Base-by-base conservation (phyloP, 35 echinoderm and acorn worm species). In the Hemicentrotus pulcherrimus region DNA sequence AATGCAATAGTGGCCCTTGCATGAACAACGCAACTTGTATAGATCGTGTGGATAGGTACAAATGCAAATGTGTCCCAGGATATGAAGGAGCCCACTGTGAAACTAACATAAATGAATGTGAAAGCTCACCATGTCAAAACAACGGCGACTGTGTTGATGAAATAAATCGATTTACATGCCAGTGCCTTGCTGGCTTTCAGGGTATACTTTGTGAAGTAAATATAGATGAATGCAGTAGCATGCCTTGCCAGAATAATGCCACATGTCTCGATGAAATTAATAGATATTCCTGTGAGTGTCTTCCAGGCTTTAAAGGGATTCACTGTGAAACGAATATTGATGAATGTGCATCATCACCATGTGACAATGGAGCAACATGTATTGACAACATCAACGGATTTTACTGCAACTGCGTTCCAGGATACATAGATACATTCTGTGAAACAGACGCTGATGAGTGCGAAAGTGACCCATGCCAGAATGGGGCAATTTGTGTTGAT, bases 181-280 rank as follows among this genome's bases (percentile, higher is more conserved):
- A 31, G 9, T 96, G 94, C 71, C 22, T 32, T 65, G 46, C 88
- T 16, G 88, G 87, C 16, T 96, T 70, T 70, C 18, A 78, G 18
- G 90, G 94, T 0, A 59, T 32, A 0, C 32, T 32, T 14, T 95
- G 94, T 19, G 33, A 94, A 32, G 45, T 19, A 48, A 90, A 96
- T 22, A 30, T 94, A 13, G 87, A 96, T 55, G 92, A 97, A 70
- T 97, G 97, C 48, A 47, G 32, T 28, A 96, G 97, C 86, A 88
- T 48, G 35, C 97, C 97, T 61, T 98, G 97, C 94, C 91, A 86
- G 85, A 98, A 98, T 86, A 95, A 94, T 92, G 97, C 94, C 19
- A 94, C 91, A 10, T 98, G 97, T 86, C 19, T 59, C 24, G 94
- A 98, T 59, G 33, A 94, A 45, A 71, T 93, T 1, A 96, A 96